Percentiles rank a stretch among this genome's conserved stretches.
Evolutionary conservation across 2,797 vertebrate species (phyloP).

Genomic region (Nyctalus aviator): DNA sequence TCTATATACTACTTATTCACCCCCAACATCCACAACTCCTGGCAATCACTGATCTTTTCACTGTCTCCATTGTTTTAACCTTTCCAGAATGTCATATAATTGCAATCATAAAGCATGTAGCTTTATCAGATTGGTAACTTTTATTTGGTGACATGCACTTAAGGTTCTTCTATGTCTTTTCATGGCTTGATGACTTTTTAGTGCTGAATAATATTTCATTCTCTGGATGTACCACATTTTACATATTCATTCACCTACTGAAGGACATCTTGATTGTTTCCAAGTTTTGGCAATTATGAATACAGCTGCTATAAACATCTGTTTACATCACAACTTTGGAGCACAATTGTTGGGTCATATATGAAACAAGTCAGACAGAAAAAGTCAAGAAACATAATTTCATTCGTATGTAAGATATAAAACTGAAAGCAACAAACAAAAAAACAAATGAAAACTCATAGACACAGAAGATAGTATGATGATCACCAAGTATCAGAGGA

Average conservation of each 20-base stretch:
- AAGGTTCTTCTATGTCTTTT: neutral
- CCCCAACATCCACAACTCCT: neutral
- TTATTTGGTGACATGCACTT: neutral
- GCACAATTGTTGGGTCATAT: neutral
- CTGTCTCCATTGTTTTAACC: neutral
- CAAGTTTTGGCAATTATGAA: neutral
- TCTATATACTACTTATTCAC: neutral
- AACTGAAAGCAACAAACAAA: neutral
- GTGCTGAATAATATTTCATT: neutral
- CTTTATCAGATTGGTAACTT: neutral
- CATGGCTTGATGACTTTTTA: neutral
- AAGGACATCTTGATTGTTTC: neutral
- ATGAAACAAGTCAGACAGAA: neutral
- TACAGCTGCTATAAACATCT: neutral
- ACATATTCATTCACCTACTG: neutral
- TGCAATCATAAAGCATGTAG: neutral
- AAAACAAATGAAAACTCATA: neutral
- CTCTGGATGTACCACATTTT: neutral
- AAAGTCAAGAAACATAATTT: neutral
- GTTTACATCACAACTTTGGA: neutral
- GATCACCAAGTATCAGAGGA: neutral
- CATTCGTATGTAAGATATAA: neutral
- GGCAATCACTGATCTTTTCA: neutral
- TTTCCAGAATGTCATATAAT: neutral
- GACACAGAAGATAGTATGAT: neutral